Percentiles rank a stretch among this genome's conserved stretches.
Conservation (phyloP, 2,888 invertebrate species). For the Drosophila differens region DNA sequence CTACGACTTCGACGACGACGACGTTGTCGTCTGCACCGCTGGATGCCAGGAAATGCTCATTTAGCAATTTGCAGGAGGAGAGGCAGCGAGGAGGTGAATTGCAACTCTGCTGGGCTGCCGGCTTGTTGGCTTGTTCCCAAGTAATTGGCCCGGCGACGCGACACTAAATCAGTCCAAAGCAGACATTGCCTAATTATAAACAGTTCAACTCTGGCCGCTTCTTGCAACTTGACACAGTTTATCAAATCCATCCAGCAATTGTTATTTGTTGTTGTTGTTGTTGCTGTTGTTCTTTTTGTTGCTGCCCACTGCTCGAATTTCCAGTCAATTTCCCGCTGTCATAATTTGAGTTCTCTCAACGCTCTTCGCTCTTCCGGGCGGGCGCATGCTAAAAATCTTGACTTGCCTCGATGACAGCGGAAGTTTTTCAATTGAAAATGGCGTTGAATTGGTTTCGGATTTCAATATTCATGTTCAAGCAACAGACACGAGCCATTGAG, state of each 20-base stretch:
- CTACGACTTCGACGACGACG: constrained; percentile 68
- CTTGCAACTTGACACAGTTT: constrained; percentile 74
- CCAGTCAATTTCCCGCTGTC: constrained; percentile 65
- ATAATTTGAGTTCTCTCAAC: constrained; percentile 19
- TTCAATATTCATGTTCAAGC: constrained; percentile 43
- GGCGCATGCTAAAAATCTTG: constrained; percentile 66
- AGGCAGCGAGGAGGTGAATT: constrained; percentile 10
- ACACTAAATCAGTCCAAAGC: constrained; percentile 79
- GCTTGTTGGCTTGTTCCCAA: constrained; percentile 48
- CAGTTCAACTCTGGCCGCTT: constrained; percentile 19
- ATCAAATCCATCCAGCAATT: constrained; percentile 60
- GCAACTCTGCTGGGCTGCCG: constrained; percentile 5
- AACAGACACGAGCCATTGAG: constrained; percentile 64
- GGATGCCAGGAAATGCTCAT: constrained; percentile 86
- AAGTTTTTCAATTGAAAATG: constrained; percentile 75
- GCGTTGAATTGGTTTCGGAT: constrained; percentile 74
- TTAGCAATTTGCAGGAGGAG: constrained; percentile 70
- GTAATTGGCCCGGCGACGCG: constrained; percentile 74
- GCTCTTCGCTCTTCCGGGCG: constrained; percentile 46
- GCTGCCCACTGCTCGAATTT: constrained; percentile 54
- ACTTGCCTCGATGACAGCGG: constrained; percentile 51
- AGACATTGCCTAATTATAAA: constrained; percentile 66
- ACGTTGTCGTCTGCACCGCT: constrained; percentile 83
- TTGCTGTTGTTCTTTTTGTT: background rate
- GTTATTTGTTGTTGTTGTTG: background rate